Base-by-base conservation (phyloP, 2,888 invertebrate genomes). In the Protophormia terraenovae region DNA sequence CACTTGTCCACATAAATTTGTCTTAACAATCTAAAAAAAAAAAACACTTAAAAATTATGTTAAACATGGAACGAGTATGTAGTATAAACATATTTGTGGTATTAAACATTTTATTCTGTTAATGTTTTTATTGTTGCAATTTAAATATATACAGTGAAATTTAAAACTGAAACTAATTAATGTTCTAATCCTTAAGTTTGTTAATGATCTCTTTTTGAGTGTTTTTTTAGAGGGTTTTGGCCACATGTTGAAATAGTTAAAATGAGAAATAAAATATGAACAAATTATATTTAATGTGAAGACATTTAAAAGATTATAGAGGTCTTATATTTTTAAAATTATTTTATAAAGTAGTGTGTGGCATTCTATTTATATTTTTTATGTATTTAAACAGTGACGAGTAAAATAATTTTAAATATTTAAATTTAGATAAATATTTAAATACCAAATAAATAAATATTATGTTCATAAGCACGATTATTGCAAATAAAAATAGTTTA, bases 1-100 rank as follows among this genome's bases (percentile, higher is more conserved):
- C 84, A 85, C 82, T 73, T 82, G 78, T 75, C 60, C 64, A 35
- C 32, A 82, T 85, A 85, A 82, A 85, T 85, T 82, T 75, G 71
- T 78, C 35, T 47, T 19, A 84, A 84, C 45, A 72, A 71, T 16
- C 45, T 0, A 32, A 29, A 67, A 24, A 32, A 14, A 14, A 19
- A 76, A 38, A 71, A 41, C 73, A 77, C 60, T 77, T 76, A 7
- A 60, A 45, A 53, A 58, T 55, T 10, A 45, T 67, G 60, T 69
- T 41, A 14, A 64, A 77, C 73, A 81, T 50, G 58, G n/a, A 69
- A 10, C 35, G 5, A 24, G 22, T 50, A 47, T 35, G 47, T 12
- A 24, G 10, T 50, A 22, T 12, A 14, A 1, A 29, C 16, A 4
- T 47, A 29, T 55, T 53, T 29, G 2, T 8, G 38, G 47, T 38